phyloP scores from a whole-genome alignment of 2,797 vertebrate genomes.

The Rhabdomys pumilio region DNA sequence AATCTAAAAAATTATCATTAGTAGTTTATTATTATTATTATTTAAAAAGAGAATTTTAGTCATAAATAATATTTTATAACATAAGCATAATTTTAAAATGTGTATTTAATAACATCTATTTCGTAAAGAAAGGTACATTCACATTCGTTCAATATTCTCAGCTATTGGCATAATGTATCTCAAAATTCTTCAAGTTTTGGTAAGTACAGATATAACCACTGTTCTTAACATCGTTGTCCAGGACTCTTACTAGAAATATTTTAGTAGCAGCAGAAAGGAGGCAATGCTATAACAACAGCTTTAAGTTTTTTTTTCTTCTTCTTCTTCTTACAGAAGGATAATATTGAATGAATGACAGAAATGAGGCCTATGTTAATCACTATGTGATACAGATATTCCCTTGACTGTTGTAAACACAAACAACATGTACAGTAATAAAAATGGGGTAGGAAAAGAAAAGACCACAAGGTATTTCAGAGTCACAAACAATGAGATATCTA shows the following conservation, averaged over 20 bases:
- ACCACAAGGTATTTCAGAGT: not conserved
- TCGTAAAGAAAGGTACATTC: not conserved
- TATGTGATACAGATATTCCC: not conserved
- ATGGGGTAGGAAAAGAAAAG: not conserved
- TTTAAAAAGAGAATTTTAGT: conserved; percentile 15
- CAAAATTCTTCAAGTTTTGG: conserved; percentile 14
- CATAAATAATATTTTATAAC: conserved; percentile 20
- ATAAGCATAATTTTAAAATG: conserved; percentile 15
- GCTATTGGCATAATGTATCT: not conserved
- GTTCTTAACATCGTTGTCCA: not conserved
- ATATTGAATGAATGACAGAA: conserved; percentile 1
- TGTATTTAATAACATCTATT: not conserved
- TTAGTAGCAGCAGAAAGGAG: not conserved
- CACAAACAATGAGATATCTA: not conserved
- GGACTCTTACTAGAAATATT: not conserved
- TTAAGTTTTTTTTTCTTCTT: not conserved
- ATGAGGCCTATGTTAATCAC: not conserved
- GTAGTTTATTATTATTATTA: not conserved
- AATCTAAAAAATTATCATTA: conserved; percentile 30
- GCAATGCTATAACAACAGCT: not conserved
- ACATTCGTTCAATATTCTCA: not conserved
- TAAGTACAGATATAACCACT: not conserved
- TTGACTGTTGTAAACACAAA: not conserved
- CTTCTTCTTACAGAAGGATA: not conserved
- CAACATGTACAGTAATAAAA: not conserved